Base-by-base conservation (phyloP, 2,113 vertebrate species). In the Pelvicachromis taeniatus region DNA sequence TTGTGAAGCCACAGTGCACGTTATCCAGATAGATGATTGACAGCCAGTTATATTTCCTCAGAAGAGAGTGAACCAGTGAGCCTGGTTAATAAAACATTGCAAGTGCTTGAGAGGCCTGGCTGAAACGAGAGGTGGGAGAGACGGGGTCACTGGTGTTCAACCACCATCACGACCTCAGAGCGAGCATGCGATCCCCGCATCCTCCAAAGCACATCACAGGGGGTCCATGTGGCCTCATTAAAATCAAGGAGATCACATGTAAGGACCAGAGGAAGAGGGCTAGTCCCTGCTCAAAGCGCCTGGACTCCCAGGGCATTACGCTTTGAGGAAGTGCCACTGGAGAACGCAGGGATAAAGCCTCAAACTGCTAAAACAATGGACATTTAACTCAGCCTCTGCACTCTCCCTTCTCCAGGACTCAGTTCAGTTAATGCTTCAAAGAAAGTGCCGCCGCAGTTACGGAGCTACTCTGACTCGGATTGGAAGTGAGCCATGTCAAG, bases 1-100 rank as follows among this genome's bases (percentile, higher is more conserved):
- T 81, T 79, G 88, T 87, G 89, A 77, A 84, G 85, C 81, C 80
- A 56, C 85, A 50, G 81, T 82, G 84, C 93, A 94, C 94, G 91
- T 91, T 90, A 81, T 82, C 84, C 87, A 84, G 56, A 81, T 55
- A n/a, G 84, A 89, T 96, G 95, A 96, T 95, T 95, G 94, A 92
- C 95, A 95, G 91, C 83, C 87, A 55, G 84, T 77, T 91, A 89
- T 87, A 92, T 89, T 90, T 93, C 88, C 89, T 93, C 83, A 93
- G 88, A 95, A 94, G 85, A 92, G 86, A 90, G 70, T 88, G 94
- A 95, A 96, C 91, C 92, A 89, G 88, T 94, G 93, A 95, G 94
- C 93, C 91, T 89, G 85, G 80, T 96, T 95, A 96, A 96, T 96
- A 96, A 96, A 96, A 96, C 95, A 96, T 96, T 93, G 91, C 91